Evolutionary conservation across 1,140 invertebrate species (phyloP).

Genomic region (Macrobrachium rosenbergii): DNA sequence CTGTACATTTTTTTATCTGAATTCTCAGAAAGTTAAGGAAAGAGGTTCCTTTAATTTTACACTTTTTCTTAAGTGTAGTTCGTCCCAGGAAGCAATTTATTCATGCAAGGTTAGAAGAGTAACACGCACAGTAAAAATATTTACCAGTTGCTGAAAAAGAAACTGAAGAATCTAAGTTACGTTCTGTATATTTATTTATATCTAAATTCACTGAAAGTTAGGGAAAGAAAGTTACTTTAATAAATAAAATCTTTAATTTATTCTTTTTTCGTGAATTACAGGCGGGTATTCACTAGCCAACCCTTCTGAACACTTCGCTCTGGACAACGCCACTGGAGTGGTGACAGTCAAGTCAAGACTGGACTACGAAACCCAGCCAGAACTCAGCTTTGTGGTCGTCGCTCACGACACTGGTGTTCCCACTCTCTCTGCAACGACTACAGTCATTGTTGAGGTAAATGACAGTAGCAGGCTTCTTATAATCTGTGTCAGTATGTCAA

Average conservation of each 20-base stretch:
- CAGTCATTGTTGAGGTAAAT: conserved; percentile 80
- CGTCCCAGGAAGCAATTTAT: too few species aligned
- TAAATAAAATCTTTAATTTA: background rate
- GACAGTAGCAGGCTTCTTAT: background rate
- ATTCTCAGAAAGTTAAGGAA: too few species aligned
- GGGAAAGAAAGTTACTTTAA: too few species aligned
- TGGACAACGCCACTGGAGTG: conserved; percentile 75
- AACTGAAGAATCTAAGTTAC: too few species aligned
- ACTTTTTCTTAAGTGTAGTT: too few species aligned
- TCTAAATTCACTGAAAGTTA: too few species aligned
- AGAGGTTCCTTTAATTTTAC: too few species aligned
- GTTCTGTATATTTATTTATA: too few species aligned
- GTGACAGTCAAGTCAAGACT: conserved; percentile 83
- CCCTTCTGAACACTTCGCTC: conserved; percentile 53
- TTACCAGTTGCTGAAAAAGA: too few species aligned
- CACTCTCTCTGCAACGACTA: conserved; percentile 80
- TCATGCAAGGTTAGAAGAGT: too few species aligned
- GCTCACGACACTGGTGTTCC: conserved; percentile 89
- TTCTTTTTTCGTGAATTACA: background rate
- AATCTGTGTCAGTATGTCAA: conserved; percentile 38
- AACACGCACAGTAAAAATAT: too few species aligned
- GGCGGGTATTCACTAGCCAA: conserved; percentile 71
- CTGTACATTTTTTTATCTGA: too few species aligned
- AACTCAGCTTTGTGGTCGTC: conserved; percentile 82
- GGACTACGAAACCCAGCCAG: conserved; percentile 85